Conservation (phyloP, 1,140 invertebrate genomes). For the Varroa destructor region DNA sequence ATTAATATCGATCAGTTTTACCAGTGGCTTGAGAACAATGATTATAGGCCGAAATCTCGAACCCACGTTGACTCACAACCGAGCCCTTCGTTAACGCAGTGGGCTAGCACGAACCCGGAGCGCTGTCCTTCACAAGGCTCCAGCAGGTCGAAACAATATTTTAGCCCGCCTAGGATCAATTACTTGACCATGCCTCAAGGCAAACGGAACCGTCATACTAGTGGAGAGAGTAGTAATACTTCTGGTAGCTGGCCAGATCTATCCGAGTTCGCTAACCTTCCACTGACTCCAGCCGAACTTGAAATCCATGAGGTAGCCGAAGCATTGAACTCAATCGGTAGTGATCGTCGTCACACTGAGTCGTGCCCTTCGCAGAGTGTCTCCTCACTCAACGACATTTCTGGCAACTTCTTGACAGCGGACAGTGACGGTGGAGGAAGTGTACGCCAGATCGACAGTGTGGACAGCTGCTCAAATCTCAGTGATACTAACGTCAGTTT, state of each 20-base stretch:
- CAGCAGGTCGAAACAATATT: neutral
- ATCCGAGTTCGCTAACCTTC: constrained; percentile 2
- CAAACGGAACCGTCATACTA: neutral
- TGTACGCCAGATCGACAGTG: neutral
- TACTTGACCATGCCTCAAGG: neutral
- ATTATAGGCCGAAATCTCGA: neutral
- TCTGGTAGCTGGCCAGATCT: constrained; percentile 9
- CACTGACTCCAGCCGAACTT: neutral
- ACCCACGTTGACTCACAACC: neutral
- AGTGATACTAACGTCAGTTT: constrained; percentile 14
- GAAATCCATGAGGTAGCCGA: constrained; percentile 17
- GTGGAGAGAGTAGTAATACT: neutral
- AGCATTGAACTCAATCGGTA: neutral
- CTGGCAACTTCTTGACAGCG: neutral
- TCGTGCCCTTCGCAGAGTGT: neutral
- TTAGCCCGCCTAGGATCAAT: neutral
- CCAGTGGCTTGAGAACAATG: constrained; percentile 21
- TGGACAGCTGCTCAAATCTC: constrained; percentile 11
- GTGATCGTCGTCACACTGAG: neutral
- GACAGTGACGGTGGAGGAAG: constrained; percentile 7
- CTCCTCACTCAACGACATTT: constrained; percentile 22
- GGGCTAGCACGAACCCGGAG: constrained; percentile 5
- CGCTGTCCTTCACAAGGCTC: neutral
- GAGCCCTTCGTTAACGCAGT: constrained; percentile 5
- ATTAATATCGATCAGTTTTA: constrained; percentile 21